Evolutionary conservation across 2,113 vertebrate genomes (phyloP), one percentile per base, ranked within the genome.

Genomic region (Daphoenositta chrysoptera): DNA sequence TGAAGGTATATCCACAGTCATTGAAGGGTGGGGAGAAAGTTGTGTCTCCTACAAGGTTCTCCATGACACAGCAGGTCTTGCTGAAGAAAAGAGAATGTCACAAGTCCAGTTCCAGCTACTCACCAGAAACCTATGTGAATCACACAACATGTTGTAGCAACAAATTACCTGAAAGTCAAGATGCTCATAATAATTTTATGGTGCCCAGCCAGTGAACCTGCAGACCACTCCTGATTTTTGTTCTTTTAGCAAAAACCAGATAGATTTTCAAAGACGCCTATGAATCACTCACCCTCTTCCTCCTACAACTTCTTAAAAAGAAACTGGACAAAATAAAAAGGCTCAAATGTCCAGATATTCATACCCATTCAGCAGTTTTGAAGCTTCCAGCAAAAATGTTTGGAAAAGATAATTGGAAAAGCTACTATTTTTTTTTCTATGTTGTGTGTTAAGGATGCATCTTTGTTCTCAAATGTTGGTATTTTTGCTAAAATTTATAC

Each of bases 91-190:
- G 3, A 39, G 7, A 3, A 3, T 16, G 10, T 14, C 28, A 26
- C 14, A 83, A 63, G 12, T 37, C 39, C 40, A 35, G 16, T 53
- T 48, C 10, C 19, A 78, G 30, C 15, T 75, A 87, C 30, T 51
- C 3, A 12, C 7, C 27, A 75, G 39, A 81, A 93, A 54, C 6
- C 11, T 50, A 54, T 1, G 0, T 30, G 39, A 84, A 76, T 44
- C 28, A 63, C 18, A 50, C 37, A 68, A n/a, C 0, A 0, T 4
- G 1, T 17, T 45, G 22, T 7, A 72, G n/a, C 16, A 79, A 88
- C 28, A 39, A 47, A 66, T 42, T 66, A 47, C 10, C 11, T 69
- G 48, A 26, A 77, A 84, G 37, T 40, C 47, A 81, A 40, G n/a
- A 71, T 21, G 26, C 12, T 87, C 0, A 12, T 30, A 68, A 72